Conservation (phyloP, 1,140 invertebrate species). For the Drosophila quadrilineata region DNA sequence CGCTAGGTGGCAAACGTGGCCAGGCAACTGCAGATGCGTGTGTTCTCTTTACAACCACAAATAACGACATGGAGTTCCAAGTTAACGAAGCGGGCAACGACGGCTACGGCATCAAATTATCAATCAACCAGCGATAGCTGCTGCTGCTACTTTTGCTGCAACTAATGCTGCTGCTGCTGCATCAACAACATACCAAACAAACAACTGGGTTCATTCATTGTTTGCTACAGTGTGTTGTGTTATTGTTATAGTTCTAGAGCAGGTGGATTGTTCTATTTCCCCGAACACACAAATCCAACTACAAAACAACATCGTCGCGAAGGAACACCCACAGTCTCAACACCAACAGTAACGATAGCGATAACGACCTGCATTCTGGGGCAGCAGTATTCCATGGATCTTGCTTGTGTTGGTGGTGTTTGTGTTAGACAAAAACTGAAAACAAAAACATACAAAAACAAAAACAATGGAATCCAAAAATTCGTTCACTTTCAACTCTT, state of each 20-base stretch:
- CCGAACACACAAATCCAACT: too few species aligned
- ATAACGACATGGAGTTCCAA: conserved; percentile 74
- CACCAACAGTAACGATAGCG: conserved; percentile 3
- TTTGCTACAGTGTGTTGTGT: too few species aligned
- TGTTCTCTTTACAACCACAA: conserved; percentile 68
- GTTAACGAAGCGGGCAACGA: conserved; percentile 60
- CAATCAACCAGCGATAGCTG: conserved; percentile 55
- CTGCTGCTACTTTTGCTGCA: conserved; percentile 13
- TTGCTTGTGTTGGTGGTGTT: conserved; percentile 60
- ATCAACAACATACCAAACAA: conserved; percentile 19
- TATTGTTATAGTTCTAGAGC: too few species aligned
- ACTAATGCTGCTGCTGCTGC: neutral
- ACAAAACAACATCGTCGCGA: too few species aligned
- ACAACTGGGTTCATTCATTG: too few species aligned
- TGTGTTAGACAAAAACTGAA: conserved; percentile 75
- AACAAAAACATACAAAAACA: conserved; percentile 37
- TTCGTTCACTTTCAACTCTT: conserved; percentile 71
- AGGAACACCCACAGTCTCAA: conserved; percentile 7
- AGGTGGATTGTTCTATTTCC: too few species aligned
- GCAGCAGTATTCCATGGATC: conserved; percentile 60
- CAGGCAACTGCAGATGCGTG: conserved; percentile 62
- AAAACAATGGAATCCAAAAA: too few species aligned
- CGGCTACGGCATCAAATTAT: conserved; percentile 39
- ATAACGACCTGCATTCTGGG: conserved; percentile 12
- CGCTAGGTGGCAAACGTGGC: conserved; percentile 60